Conservation (phyloP, 30 jellyfish, hydroid and myxozoan species). For the Chrysaora quinquecirrha region DNA sequence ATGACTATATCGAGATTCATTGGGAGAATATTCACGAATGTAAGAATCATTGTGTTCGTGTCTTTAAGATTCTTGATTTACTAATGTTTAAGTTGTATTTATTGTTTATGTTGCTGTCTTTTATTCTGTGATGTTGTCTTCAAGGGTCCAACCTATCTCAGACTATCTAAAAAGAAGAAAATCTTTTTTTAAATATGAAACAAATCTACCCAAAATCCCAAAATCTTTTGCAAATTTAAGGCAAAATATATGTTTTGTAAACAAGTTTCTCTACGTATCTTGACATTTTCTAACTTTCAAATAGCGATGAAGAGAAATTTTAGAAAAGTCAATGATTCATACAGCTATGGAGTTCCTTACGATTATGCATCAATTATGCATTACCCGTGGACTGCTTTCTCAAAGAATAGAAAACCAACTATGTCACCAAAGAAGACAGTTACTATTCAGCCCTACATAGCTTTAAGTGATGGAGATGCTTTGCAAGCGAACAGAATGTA, state of each 20-base stretch:
- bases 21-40: slow-evolving; percentile 82
- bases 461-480: slow-evolving; percentile 83
- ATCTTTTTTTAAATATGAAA: background rate
- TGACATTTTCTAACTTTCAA: background rate
- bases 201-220: background rate
- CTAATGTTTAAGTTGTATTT: background rate
- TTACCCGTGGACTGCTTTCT: slow-evolving; percentile 98
- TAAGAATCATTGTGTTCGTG: slow-evolving; percentile 6
- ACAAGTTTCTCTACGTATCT: background rate
- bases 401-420: slow-evolving; percentile 82
- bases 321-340: slow-evolving; percentile 76
- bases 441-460: slow-evolving; percentile 73
- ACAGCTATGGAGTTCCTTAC: slow-evolving; percentile 83
- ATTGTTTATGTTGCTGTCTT: background rate
- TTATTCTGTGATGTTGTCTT: too few relatives aligned
- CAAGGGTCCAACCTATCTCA: too few relatives aligned
- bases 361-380: too few relatives aligned
- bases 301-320: slow-evolving; percentile 90
- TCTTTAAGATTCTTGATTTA: background rate
- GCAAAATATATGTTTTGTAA: too few relatives aligned
- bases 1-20: too few relatives aligned
- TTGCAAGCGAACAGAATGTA: slow-evolving; percentile 82
- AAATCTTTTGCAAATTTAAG: too few relatives aligned
- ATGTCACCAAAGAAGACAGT: slow-evolving; percentile 71
- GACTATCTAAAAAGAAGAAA: background rate